phyloP scores from a whole-genome alignment of 2,888 invertebrate species.

The Mechanitis messenoides region DNA sequence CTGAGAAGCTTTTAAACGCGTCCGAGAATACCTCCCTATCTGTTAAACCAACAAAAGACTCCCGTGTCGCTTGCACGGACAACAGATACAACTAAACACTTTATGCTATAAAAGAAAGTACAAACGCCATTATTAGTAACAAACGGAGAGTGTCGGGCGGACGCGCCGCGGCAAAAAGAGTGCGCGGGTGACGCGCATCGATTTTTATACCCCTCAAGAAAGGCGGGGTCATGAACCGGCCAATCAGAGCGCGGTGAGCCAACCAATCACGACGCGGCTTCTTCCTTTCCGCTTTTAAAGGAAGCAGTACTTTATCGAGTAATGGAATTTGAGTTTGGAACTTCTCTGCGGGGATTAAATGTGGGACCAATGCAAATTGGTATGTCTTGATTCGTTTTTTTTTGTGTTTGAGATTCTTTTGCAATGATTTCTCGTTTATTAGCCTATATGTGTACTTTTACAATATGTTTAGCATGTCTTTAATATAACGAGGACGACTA shows the following conservation, averaged over 20 bases:
- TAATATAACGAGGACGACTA: no score
- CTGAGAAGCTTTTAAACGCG: conserved; percentile 54
- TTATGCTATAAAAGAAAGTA: conserved; percentile 65
- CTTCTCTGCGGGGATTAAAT: conserved; percentile 61
- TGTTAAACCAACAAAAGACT: conserved; percentile 58
- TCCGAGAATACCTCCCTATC: conserved; percentile 54
- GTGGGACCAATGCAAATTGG: conserved; percentile 56
- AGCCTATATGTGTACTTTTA: conserved; percentile 5
- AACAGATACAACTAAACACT: conserved; percentile 72
- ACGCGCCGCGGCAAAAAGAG: conserved; percentile 65
- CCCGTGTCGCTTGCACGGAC: conserved; percentile 63
- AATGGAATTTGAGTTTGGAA: conserved; percentile 71
- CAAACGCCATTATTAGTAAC: conserved; percentile 71
- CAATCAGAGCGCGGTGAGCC: conserved; percentile 69
- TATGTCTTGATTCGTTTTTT: conserved; percentile 38
- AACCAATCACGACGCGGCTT: conserved; percentile 64
- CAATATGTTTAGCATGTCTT: no score
- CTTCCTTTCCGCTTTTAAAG: conserved; percentile 61
- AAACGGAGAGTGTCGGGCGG: conserved; percentile 64
- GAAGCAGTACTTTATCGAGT: conserved; percentile 52
- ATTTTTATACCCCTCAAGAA: conserved; percentile 70
- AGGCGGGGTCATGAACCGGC: conserved; percentile 67
- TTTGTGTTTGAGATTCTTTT: conserved; percentile 40
- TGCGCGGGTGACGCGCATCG: conserved; percentile 56
- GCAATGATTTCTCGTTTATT: conserved; percentile 18